Evolutionary conservation across 2,888 invertebrate genomes (phyloP).

Genomic region (Xestia c-nigrum): DNA sequence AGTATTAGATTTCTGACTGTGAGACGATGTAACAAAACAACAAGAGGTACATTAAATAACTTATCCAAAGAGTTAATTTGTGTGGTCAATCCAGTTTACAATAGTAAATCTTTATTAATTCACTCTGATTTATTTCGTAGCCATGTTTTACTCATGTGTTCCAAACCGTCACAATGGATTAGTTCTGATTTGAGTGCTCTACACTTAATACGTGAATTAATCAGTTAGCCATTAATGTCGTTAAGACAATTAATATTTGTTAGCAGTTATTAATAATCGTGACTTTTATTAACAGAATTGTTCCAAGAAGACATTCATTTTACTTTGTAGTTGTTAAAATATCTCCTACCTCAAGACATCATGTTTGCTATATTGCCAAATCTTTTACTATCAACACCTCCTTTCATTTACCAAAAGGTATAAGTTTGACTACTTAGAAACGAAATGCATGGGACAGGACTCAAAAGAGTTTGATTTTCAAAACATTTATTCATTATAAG

Average conservation of each 20-base stretch:
- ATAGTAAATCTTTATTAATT: conserved; percentile 36
- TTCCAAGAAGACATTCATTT: conserved; percentile 14
- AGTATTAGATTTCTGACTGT: neutral
- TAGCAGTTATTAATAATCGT: conserved; percentile 18
- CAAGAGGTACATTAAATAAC: neutral
- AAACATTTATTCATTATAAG: neutral
- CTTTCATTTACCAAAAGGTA: neutral
- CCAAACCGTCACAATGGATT: conserved; percentile 37
- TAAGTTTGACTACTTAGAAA: neutral
- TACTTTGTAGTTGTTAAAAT: conserved; percentile 1
- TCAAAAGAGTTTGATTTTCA: neutral
- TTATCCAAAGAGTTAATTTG: conserved; percentile 3
- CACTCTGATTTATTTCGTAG: conserved; percentile 2
- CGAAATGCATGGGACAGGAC: neutral
- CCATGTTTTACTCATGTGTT: conserved; percentile 35
- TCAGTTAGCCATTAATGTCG: conserved; percentile 29
- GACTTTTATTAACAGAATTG: conserved; percentile 8
- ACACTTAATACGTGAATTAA: conserved; percentile 34
- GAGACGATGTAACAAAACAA: neutral
- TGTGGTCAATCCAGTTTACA: conserved; percentile 9
- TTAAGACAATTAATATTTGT: conserved; percentile 34
- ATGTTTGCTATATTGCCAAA: neutral
- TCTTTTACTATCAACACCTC: neutral
- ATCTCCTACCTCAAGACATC: neutral
- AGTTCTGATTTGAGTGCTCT: conserved; percentile 34